Conservation (phyloP, 2,888 invertebrate species). For the Archips xylosteana region DNA sequence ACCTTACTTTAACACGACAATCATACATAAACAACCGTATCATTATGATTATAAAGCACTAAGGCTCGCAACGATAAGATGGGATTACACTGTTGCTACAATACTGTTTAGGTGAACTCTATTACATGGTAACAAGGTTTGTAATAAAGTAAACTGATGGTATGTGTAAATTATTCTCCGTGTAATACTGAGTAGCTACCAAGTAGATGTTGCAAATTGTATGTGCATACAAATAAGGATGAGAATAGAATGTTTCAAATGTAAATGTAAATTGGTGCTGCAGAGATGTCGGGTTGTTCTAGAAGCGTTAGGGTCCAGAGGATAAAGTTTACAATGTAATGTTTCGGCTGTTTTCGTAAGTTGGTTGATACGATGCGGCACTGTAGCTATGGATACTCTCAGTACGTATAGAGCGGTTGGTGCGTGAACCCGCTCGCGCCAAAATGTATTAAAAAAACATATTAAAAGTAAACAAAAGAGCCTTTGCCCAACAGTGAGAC, state of each 20-base stretch:
- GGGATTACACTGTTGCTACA: neutral
- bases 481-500: no score
- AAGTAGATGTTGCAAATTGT: neutral
- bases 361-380: slow-evolving; percentile 35
- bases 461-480: neutral
- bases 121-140: neutral
- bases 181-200: neutral
- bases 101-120: neutral
- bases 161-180: neutral
- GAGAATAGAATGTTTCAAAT: neutral
- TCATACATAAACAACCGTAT: slow-evolving; percentile 3
- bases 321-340: slow-evolving; percentile 1
- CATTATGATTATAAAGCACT: neutral
- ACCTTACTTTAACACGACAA: neutral
- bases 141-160: neutral
- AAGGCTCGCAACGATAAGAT: neutral
- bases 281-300: neutral
- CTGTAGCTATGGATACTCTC: slow-evolving; percentile 12
- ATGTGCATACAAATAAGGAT: neutral
- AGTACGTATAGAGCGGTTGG: slow-evolving; percentile 24
- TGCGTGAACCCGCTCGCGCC: slow-evolving; percentile 24
- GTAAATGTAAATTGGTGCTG: slow-evolving; percentile 12
- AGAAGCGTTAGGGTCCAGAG: neutral
- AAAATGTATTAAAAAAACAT: slow-evolving; percentile 1
- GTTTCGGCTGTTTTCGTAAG: neutral